phyloP scores from a whole-genome alignment of 2,888 invertebrate species.

The Gymnoscelis rufifasciata region DNA sequence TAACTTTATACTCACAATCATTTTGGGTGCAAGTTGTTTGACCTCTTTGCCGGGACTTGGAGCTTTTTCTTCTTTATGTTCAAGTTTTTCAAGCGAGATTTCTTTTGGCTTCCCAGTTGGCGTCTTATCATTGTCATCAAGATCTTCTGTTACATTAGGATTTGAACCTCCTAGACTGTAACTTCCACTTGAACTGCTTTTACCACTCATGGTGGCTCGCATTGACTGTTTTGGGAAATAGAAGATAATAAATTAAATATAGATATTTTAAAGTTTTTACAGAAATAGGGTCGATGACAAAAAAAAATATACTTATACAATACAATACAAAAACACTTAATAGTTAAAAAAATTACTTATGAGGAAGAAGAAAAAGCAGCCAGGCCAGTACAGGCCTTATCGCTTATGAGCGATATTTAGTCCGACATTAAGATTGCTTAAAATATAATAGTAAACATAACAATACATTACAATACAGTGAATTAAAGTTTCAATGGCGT shows the following conservation, averaged over 20 bases:
- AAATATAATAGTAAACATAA: too few species aligned
- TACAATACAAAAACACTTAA: too few species aligned
- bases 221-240: slow-evolving; percentile 41
- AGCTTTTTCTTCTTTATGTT: slow-evolving; percentile 47
- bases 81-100: slow-evolving; percentile 41
- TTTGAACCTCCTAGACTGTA: slow-evolving; percentile 73
- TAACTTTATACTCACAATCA: slow-evolving; percentile 50
- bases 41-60: slow-evolving; percentile 43
- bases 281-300: too few species aligned
- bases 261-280: background rate
- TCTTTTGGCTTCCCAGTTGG: slow-evolving; percentile 50
- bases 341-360: too few species aligned
- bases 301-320: too few species aligned
- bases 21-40: slow-evolving; percentile 64
- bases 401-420: too few species aligned
- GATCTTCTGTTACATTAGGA: slow-evolving; percentile 62
- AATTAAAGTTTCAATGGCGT: too few species aligned
- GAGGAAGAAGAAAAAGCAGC: too few species aligned
- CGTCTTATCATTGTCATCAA: slow-evolving; percentile 48
- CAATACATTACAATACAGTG: too few species aligned
- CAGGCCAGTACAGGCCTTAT: too few species aligned
- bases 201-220: slow-evolving; percentile 64
- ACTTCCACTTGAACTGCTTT: slow-evolving; percentile 75
- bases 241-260: slow-evolving; percentile 9
- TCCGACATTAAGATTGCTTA: too few species aligned